These are phyloP conservation scores for Heliothis peltigera DNA, from an alignment of 2,888 invertebrate genomes.

Conservation along the genomic window DNA sequence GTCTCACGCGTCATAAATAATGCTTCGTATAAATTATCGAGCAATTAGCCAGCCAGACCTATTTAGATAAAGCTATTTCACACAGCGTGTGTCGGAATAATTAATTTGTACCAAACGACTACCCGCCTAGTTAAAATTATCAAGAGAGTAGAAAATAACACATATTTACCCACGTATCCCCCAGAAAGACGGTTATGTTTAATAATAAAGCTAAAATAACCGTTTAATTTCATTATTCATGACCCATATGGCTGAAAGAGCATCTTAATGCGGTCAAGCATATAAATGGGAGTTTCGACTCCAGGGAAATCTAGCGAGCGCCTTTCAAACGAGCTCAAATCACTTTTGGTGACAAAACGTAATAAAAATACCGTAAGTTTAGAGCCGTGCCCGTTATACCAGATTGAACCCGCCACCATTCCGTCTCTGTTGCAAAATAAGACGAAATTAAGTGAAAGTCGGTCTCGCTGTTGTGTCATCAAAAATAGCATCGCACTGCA, in stretches of 20 bases:
- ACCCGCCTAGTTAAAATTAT: too few species aligned
- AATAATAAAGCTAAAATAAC: neutral
- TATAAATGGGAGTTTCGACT: neutral
- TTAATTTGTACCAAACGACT: too few species aligned
- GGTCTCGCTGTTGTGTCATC: constrained; percentile 66
- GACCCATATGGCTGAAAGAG: neutral
- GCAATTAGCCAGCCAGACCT: constrained; percentile 31
- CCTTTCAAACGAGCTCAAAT: neutral
- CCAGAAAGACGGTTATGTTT: neutral
- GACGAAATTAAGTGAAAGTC: constrained; percentile 71
- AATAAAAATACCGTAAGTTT: constrained; percentile 34
- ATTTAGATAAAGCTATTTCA: constrained; percentile 40
- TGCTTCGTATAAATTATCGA: neutral
- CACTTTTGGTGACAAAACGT: constrained; percentile 12
- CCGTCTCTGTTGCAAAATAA: constrained; percentile 59
- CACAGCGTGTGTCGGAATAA: neutral
- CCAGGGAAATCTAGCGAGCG: neutral
- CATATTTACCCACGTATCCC: neutral
- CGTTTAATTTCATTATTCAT: constrained; percentile 1
- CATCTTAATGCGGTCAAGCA: neutral
- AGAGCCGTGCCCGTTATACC: constrained; percentile 31
- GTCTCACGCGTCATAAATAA: too few species aligned
- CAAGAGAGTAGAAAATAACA: too few species aligned
- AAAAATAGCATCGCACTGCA: constrained; percentile 61
- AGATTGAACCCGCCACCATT: constrained; percentile 41